Evolutionary conservation across 23 tunicate genomes (phyloP).

Genomic region (Trididemnum clinides): DNA sequence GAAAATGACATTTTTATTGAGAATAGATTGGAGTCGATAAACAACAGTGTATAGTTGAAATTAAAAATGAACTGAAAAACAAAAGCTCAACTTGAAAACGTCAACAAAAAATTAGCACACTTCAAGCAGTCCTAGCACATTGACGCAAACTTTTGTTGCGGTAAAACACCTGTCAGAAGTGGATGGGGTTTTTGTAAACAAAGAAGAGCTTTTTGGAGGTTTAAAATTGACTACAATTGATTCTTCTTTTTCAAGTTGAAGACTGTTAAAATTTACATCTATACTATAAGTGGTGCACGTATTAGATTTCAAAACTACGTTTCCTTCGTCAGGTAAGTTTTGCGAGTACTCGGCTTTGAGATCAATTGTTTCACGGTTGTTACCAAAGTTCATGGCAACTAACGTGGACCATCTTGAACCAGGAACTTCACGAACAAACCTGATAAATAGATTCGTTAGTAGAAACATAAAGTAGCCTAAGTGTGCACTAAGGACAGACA

Average conservation of each 20-base stretch:
- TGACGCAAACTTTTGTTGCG: slow-evolving; percentile 61
- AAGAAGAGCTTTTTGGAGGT: neutral
- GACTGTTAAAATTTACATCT: neutral
- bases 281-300: neutral
- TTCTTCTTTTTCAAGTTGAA: neutral
- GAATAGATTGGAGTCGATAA: no score
- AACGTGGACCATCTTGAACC: slow-evolving; percentile 45
- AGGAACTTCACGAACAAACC: slow-evolving; percentile 71
- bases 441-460: no score
- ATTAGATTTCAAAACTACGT: slow-evolving; percentile 3
- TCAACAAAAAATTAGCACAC: slow-evolving; percentile 28
- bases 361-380: neutral
- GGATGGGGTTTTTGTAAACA: slow-evolving; percentile 17
- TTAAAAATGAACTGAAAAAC: no score
- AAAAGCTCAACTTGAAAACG: neutral
- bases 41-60: no score
- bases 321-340: slow-evolving; percentile 31
- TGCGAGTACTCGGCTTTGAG: neutral
- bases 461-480: no score
- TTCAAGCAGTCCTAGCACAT: slow-evolving; percentile 59
- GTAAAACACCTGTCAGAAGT: slow-evolving; percentile 47
- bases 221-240: slow-evolving; percentile 43
- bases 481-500: no score
- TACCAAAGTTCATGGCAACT: slow-evolving; percentile 55
- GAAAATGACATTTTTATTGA: no score